Conservation (phyloP, 2,113 vertebrate species). For the Solea solea region DNA sequence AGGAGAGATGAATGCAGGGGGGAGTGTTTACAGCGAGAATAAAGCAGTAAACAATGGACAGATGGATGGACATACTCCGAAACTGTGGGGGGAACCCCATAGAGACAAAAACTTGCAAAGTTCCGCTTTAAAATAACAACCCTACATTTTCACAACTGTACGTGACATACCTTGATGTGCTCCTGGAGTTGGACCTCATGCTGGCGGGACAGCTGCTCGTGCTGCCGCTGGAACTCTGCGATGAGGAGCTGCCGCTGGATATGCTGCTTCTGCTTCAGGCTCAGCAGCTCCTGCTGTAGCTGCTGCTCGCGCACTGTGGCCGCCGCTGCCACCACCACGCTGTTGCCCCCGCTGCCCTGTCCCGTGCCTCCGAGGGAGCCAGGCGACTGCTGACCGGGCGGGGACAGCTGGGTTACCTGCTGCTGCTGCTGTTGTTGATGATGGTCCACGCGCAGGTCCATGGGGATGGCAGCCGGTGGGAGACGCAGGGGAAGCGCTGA, state of each 20-base stretch:
- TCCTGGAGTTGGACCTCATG: conserved; percentile 97
- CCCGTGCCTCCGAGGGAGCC: conserved; percentile 21
- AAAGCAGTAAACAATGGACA: no score
- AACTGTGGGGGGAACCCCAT: no score
- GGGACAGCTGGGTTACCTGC: conserved; percentile 84
- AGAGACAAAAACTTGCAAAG: no score
- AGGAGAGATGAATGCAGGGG: no score
- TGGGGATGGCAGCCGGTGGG: conserved; percentile 89
- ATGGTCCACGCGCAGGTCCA: conserved; percentile 93
- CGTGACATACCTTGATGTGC: conserved; percentile 88
- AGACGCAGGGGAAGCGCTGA: conserved; percentile 92
- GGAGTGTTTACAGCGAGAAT: no score
- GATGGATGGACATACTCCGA: no score
- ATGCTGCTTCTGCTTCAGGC: conserved; percentile 98
- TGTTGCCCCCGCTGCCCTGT: conserved; percentile 56
- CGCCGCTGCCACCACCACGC: conserved; percentile 54
- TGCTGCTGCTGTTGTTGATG: conserved; percentile 84
- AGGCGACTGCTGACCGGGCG: conserved; percentile 58
- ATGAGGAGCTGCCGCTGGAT: conserved; percentile 98
- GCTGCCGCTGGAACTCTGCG: conserved; percentile 96
- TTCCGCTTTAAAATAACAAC: not conserved
- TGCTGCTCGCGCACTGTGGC: conserved; percentile 88
- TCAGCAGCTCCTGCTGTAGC: conserved; percentile 96
- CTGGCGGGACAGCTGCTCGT: conserved; percentile 97
- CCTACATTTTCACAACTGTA: not conserved